Evolutionary conservation across 1,140 invertebrate species (phyloP), one percentile per base, ranked within the genome.

Genomic region (Pachyrhynchus sulphureomaculatus): DNA sequence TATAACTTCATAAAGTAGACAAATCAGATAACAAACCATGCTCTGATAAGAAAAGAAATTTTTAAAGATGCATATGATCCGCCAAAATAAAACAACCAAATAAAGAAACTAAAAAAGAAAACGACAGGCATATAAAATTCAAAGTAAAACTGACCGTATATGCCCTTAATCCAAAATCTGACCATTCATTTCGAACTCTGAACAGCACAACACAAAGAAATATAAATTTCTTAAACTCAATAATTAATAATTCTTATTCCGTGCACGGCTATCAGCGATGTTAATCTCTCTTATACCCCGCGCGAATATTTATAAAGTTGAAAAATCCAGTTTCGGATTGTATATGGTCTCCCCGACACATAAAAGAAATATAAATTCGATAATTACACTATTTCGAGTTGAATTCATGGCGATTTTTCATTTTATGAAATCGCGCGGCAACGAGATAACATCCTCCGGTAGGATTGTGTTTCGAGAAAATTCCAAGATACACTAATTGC

Each of bases 161-260:
- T 54, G 52, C 52, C 52, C 52, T 54, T 42, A 54, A 54, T 54
- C 52, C 52, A 54, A 54, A 54, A 54, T 42, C 52, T 18, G 49
- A 52, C 20, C 49, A 37, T 52, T 52, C 23, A 18, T 54, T 54
- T 37, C 39, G 36, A 42, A 13, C 32, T n/a, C n/a, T n/a, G n/a
- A n/a, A n/a, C 52, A 42, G n/a, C 32, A n/a, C 9, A 59, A 34
- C 56, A 59, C 56, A 59, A 59, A 59, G 56, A 59, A 59, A 59
- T 59, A 59, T 59, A 59, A 59, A 59, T 59, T 59, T 59, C 56
- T 59, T 59, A 59, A 59, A 51, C 56, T 59, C 56, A 59, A 59
- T 59, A 59, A 59, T 59, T 59, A 59, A 59, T 59, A 59, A 59
- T 59, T 59, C 56, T 59, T 59, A 59, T 59, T 59, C 56, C 56